Evolutionary conservation across 2,797 vertebrate species (phyloP).

Genomic region (Amazona ochrocephala): DNA sequence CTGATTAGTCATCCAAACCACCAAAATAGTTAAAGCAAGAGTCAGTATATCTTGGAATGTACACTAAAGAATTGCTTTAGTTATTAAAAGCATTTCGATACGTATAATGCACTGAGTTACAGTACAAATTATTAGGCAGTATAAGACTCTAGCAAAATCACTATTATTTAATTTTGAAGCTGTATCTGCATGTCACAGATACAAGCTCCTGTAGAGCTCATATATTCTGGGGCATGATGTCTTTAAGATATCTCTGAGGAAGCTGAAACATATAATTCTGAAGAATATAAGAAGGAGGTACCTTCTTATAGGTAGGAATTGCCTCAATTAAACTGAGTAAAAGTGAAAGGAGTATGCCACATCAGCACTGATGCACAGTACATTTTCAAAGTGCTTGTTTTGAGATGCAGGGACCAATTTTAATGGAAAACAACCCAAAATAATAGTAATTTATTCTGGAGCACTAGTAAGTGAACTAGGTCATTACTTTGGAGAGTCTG

Average conservation of each 20-base stretch:
- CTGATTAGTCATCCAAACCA: conserved; percentile 50
- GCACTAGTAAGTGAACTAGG: neutral
- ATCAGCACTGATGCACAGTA: neutral
- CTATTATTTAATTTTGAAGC: neutral
- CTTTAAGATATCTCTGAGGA: neutral
- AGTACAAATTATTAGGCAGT: neutral
- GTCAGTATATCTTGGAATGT: conserved; percentile 26
- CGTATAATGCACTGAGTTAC: neutral
- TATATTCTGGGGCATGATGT: neutral
- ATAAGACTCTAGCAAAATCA: neutral
- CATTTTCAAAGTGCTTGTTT: neutral
- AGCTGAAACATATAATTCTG: neutral
- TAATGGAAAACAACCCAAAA: neutral
- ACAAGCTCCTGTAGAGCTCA: neutral
- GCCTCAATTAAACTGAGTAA: neutral
- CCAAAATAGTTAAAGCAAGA: conserved; percentile 47
- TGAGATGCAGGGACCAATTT: neutral
- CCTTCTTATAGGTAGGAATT: neutral
- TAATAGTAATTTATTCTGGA: neutral
- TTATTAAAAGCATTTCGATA: conserved; percentile 32
- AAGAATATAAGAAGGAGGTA: neutral
- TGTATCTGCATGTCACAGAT: neutral
- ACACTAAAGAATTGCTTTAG: conserved; percentile 1
- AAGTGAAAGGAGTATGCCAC: neutral
- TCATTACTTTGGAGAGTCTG: conserved; percentile 19